Percentiles rank a stretch among this genome's conserved stretches.
Evolutionary conservation across 2,888 invertebrate genomes (phyloP).

Genomic region (Trimorus sp.): DNA sequence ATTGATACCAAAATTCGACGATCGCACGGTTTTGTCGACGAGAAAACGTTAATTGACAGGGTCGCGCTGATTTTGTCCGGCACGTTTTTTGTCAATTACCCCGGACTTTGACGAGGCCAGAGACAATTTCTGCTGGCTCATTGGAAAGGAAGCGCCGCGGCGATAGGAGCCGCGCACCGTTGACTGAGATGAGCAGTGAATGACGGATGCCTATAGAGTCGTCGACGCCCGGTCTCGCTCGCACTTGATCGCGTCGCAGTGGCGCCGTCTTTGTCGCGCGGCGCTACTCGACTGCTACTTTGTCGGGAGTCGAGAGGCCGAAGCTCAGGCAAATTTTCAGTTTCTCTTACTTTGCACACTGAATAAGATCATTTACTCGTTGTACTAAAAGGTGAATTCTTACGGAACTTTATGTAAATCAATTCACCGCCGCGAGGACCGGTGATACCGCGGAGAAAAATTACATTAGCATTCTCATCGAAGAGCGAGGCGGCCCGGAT

Average conservation of each 20-base stretch:
- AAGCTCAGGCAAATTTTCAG: slow-evolving; percentile 66
- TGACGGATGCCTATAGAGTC: slow-evolving; percentile 79
- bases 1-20: no score
- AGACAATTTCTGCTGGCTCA: slow-evolving; percentile 35
- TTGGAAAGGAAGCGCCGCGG: slow-evolving; percentile 7
- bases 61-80: no score
- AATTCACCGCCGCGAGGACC: slow-evolving; percentile 37
- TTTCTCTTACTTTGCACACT: slow-evolving; percentile 48
- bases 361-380: slow-evolving; percentile 61
- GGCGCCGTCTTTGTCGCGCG: slow-evolving; percentile 10
- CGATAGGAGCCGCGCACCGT: slow-evolving; percentile 56
- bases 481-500: slow-evolving; percentile 22
- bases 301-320: slow-evolving; percentile 67
- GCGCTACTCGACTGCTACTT: slow-evolving; percentile 66
- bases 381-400: slow-evolving; percentile 55
- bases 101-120: background rate
- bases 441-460: slow-evolving; percentile 32
- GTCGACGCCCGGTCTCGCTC: slow-evolving; percentile 70
- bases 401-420: slow-evolving; percentile 62
- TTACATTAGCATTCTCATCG: slow-evolving; percentile 53
- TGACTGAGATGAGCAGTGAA: slow-evolving; percentile 67
- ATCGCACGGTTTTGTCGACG: no score
- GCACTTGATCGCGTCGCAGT: slow-evolving; percentile 41
- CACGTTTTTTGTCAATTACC: no score
- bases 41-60: no score